These are phyloP conservation scores for Cydia fagiglandana DNA, from an alignment of 1,140 invertebrate genomes.

Conservation along the genomic window DNA sequence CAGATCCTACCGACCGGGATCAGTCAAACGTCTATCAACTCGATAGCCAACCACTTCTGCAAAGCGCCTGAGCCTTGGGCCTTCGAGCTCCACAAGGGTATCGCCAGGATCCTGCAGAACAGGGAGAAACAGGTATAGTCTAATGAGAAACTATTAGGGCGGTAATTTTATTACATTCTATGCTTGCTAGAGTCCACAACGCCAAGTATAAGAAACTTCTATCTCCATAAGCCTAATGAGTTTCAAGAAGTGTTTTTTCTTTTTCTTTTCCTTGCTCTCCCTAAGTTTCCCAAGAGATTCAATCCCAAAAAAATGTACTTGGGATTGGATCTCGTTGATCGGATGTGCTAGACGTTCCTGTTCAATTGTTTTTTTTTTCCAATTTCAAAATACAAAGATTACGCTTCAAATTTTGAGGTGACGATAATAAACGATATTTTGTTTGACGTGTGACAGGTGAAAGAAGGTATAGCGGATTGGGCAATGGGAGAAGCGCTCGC, in stretches of 20 bases:
- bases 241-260: too few species aligned
- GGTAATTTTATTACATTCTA: background rate
- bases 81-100: constrained; percentile 84
- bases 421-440: background rate
- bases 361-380: background rate
- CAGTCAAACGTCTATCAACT: constrained; percentile 81
- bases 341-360: background rate
- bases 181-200: too few species aligned
- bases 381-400: background rate
- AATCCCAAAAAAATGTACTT: too few species aligned
- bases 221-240: too few species aligned
- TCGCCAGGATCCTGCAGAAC: constrained; percentile 80
- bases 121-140: constrained; percentile 82
- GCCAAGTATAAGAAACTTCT: too few species aligned
- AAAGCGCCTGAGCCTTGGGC: constrained; percentile 82
- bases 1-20: constrained; percentile 84
- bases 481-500: constrained; percentile 91
- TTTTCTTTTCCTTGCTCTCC: too few species aligned
- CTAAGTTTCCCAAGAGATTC: too few species aligned
- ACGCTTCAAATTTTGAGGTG: too few species aligned
- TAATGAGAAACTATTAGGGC: constrained; percentile 3
- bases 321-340: background rate
- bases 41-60: constrained; percentile 85
- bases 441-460: constrained; percentile 49
- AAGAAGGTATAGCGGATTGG: constrained; percentile 88